Base-by-base conservation (phyloP, 2,888 invertebrate species). In the Eupithecia insigniata region DNA sequence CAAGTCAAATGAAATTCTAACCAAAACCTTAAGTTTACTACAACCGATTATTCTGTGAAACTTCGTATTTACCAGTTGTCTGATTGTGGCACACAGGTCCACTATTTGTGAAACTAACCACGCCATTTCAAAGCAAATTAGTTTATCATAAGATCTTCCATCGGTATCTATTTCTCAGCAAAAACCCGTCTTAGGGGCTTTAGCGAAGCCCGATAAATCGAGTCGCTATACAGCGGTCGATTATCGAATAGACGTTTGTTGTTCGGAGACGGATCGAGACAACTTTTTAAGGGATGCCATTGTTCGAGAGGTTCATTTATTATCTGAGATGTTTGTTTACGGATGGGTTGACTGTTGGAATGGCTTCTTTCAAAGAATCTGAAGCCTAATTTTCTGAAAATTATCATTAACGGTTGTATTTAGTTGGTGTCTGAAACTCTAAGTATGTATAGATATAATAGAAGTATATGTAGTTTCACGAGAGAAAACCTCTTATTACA, bases 211-310 rank as follows among this genome's bases (percentile, higher is more conserved):
- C 77, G 77, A 79, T 79, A 78, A 76, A 78, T 78, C 77, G 77
- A 69, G 76, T 55, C 32, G 66, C 71, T 77, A 77, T 78, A 79
- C 79, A 79, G 69, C 77, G 72, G 72, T 77, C 79, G 76, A 79
- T 79, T 79, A 79, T 79, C 74, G 77, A 74, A 71, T 72, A 72
- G 73, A 75, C 79, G 76, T 76, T 79, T 79, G 78, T 79, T 79
- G 76, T 76, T 77, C 65, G 34, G 69, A 79, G 78, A 79, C 67
- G 68, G 78, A 79, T 79, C 70, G 72, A n/a, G 67, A 43, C 68
- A 75, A 76, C 76, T 76, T 77, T 69, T 75, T 69, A 78, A 77
- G 72, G 69, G 73, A 79, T 74, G 75, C 67, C 67, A 72, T 70
- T 72, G 69, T 77, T 71, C 32, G 51, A 66, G 62, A 58, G 70